Percentiles rank a stretch among this genome's conserved stretches.
Evolutionary conservation across 1,140 invertebrate genomes (phyloP).

Genomic region (Neuroterus valhalla): DNA sequence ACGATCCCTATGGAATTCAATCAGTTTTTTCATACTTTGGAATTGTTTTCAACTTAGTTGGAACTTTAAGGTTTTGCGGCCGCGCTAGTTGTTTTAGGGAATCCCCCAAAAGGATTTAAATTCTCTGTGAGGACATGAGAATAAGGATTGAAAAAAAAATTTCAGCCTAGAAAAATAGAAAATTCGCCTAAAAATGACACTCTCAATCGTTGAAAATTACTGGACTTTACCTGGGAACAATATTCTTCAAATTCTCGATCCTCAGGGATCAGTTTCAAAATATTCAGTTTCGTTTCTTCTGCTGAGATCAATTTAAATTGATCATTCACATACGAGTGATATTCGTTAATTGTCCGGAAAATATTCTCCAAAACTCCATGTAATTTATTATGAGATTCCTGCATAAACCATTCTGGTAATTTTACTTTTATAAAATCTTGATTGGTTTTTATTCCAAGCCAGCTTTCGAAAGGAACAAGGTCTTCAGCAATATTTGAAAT

Average conservation of each 20-base stretch:
- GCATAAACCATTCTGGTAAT: slow-evolving; percentile 66
- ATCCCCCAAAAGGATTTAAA: too few relatives aligned
- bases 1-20: too few relatives aligned
- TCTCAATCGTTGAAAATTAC: neutral
- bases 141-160: too few relatives aligned
- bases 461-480: slow-evolving; percentile 67
- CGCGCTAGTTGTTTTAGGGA: too few relatives aligned
- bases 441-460: slow-evolving; percentile 52
- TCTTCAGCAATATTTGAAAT: slow-evolving; percentile 63
- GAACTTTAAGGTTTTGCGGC: too few relatives aligned
- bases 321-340: slow-evolving; percentile 54
- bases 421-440: slow-evolving; percentile 60
- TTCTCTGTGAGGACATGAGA: too few relatives aligned
- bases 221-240: slow-evolving; percentile 30
- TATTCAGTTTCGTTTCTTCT: slow-evolving; percentile 35
- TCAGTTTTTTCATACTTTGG: too few relatives aligned
- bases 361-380: slow-evolving; percentile 54
- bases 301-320: slow-evolving; percentile 48
- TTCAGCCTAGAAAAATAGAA: neutral
- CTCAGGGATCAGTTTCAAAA: slow-evolving; percentile 43
- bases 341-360: slow-evolving; percentile 60
- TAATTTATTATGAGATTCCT: slow-evolving; percentile 60
- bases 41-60: too few relatives aligned
- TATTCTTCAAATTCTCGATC: slow-evolving; percentile 56
- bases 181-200: neutral